Percentiles rank a stretch among this genome's conserved stretches.
Conservation (phyloP, 2,113 vertebrate genomes). For the Tragelaphus scriptus region DNA sequence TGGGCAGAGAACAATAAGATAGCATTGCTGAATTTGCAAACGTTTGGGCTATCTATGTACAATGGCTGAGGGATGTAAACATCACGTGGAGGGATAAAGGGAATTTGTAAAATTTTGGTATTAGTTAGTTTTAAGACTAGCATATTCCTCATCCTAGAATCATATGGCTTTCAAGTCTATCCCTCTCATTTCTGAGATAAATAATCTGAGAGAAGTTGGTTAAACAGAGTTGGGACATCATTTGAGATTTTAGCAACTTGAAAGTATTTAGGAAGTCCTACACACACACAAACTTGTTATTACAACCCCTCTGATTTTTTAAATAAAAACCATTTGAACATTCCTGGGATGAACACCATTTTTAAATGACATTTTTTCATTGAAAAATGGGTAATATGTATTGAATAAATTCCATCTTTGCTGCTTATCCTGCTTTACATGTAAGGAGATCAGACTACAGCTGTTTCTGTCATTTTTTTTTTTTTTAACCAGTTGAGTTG, state of each 20-base stretch:
- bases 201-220: background rate
- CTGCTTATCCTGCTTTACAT: background rate
- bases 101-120: background rate
- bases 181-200: conserved; percentile 1
- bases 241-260: background rate
- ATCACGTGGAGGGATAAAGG: background rate
- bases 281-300: background rate
- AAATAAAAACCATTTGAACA: background rate
- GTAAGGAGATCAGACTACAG: background rate
- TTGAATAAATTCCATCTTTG: background rate
- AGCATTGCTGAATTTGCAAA: conserved; percentile 50
- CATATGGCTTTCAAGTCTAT: background rate
- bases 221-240: background rate
- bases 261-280: background rate
- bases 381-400: background rate
- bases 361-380: background rate
- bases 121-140: background rate
- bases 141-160: background rate
- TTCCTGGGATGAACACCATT: background rate
- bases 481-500: background rate
- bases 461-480: background rate
- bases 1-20: background rate
- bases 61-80: conserved; percentile 9
- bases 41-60: background rate
- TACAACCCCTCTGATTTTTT: background rate